Percentiles rank a stretch among this genome's conserved stretches.
phyloP scores from a whole-genome alignment of 1,140 invertebrate species.

The Aphelinus atriplicis region DNA sequence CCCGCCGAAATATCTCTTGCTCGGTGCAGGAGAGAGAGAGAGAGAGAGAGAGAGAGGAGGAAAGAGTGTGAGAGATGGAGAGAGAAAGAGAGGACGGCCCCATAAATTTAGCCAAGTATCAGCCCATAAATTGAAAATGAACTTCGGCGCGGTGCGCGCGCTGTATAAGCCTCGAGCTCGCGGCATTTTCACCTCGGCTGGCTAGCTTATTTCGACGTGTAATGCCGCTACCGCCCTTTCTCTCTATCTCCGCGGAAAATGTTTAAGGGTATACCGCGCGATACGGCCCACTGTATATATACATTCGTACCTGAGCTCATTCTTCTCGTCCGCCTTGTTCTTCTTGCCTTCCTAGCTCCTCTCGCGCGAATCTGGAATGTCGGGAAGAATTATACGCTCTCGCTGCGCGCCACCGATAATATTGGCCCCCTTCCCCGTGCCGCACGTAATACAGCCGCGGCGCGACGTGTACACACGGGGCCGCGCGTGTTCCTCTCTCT shows the following conservation, averaged over 20 bases:
- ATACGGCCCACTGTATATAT: neutral
- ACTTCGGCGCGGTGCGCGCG: slow-evolving; percentile 21
- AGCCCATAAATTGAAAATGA: slow-evolving; percentile 57
- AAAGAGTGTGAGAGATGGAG: slow-evolving; percentile 19
- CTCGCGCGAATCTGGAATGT: neutral
- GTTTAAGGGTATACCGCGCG: slow-evolving; percentile 11
- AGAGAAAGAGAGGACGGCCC: slow-evolving; percentile 21
- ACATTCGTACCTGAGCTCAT: neutral
- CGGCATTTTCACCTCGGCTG: too few species aligned
- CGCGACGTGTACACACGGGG: too few species aligned
- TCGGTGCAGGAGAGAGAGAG: too few species aligned
- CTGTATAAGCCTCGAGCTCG: neutral
- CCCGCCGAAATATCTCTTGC: neutral
- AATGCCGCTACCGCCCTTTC: neutral
- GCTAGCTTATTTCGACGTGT: slow-evolving; percentile 18
- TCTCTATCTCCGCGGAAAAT: slow-evolving; percentile 5
- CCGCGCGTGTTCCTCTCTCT: too few species aligned
- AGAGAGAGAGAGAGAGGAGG: neutral
- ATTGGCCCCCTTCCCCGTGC: too few species aligned
- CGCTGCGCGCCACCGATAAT: too few species aligned
- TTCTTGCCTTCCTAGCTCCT: neutral
- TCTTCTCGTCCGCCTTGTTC: neutral
- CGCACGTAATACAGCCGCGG: too few species aligned
- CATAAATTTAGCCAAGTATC: slow-evolving; percentile 54
- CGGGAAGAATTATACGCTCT: neutral